Evolutionary conservation across 2,113 vertebrate genomes (phyloP).

Genomic region (Percina caprodes): DNA sequence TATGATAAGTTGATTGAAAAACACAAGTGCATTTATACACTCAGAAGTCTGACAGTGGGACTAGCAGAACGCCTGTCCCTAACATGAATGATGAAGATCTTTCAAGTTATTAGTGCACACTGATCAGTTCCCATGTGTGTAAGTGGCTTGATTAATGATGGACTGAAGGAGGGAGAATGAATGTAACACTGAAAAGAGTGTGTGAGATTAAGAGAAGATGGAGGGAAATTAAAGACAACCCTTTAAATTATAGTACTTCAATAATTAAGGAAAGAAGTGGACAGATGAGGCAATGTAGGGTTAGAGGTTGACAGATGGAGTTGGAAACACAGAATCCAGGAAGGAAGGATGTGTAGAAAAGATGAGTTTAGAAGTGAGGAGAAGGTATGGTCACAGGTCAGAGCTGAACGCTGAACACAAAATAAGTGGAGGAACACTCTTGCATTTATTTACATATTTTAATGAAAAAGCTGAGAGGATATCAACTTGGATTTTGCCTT

Average conservation of each 20-base stretch:
- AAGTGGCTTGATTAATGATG: no score
- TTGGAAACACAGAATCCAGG: no score
- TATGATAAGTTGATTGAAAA: background rate
- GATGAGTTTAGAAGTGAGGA: no score
- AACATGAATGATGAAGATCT: conserved; percentile 14
- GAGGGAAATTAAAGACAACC: no score
- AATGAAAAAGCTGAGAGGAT: background rate
- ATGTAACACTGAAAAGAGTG: no score
- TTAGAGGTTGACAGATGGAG: no score
- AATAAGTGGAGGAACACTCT: background rate
- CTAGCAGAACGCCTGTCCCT: background rate
- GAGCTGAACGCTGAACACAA: conserved; percentile 15
- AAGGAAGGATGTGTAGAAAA: no score
- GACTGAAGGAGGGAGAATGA: no score
- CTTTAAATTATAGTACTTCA: no score
- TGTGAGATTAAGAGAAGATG: no score
- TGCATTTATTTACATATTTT: conserved; percentile 38
- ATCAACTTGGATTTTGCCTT: conserved; percentile 25
- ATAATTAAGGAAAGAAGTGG: no score
- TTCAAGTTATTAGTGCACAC: conserved; percentile 1
- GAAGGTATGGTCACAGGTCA: conserved; percentile 18
- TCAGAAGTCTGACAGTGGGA: conserved; percentile 1
- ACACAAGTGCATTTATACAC: background rate
- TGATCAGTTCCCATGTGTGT: conserved; percentile 11
- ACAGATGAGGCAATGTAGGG: no score